Evolutionary conservation across 2,888 invertebrate species (phyloP), one percentile per base, ranked within the genome.

Genomic region (Apamea monoglypha): DNA sequence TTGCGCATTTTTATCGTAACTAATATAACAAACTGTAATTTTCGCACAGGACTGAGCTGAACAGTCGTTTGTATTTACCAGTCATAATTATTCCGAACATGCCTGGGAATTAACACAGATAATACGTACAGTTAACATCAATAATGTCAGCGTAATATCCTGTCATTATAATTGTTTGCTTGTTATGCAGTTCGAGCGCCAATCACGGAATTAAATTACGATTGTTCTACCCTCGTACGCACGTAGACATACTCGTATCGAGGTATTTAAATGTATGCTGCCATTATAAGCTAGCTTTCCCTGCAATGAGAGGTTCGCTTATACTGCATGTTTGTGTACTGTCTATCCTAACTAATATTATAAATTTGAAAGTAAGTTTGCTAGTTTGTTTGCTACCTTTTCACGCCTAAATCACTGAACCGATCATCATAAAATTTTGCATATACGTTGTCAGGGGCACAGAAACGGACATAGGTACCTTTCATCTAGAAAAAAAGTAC

Each of bases 131-230:
- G 32, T 50, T 67, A n/a, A n/a, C n/a, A 72, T 29, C 29, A 63
- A 40, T 44, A 40, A 63, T 72, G 0, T 74, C 47, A 47, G n/a
- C 50, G 47, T 74, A 50, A 47, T 50, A 18, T 74, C 36, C 32
- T 5, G 12, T 50, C 25, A 64, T 64, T 53, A 40, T 25, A 40
- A 44, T 21, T n/a, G 66, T 74, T 66, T 21, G 64, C 29, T 47
- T 64, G 7, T 59, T 47, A 36, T 32, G 56, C 44, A 67, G 16
- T 25, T 18, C 10, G 14, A 32, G 29, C 40, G 36, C 21, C 47
- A 69, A 69, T 78, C 63, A 53, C n/a, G n/a, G 69, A 14, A 64
- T 69, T 69, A 56, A 78, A 69, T 79, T 64, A 69, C 64, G 5
- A 69, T 53, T n/a, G 63, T 71, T 75, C 32, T 44, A 61, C 18